These are phyloP conservation scores for Tyrophagus putrescentiae DNA, from an alignment of 1,140 invertebrate species.

Conservation along the genomic window DNA sequence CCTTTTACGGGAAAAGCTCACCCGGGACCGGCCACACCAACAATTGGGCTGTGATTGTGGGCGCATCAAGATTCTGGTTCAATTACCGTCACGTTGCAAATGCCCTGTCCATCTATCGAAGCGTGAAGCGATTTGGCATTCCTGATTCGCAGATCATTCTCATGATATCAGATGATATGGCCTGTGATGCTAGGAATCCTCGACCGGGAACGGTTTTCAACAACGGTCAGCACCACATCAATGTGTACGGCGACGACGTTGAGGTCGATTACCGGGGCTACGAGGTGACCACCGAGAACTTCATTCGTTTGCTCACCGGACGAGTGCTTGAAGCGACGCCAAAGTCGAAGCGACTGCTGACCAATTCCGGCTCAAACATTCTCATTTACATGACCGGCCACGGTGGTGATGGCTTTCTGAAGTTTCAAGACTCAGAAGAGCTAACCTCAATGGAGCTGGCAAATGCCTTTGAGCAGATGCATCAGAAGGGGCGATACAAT, in stretches of 20 bases:
- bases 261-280: constrained; percentile 88
- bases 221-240: constrained; percentile 92
- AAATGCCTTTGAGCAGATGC: constrained; percentile 98
- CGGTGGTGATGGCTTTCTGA: constrained; percentile 96
- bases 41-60: constrained; percentile 97
- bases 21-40: constrained; percentile 46
- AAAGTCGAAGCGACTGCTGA: constrained; percentile 80
- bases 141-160: constrained; percentile 50
- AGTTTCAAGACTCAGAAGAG: constrained; percentile 98
- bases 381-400: constrained; percentile 82
- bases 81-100: constrained; percentile 99
- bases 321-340: constrained; percentile 75
- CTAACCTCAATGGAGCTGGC: constrained; percentile 96
- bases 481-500: constrained; percentile 86
- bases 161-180: constrained; percentile 91
- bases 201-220: constrained; percentile 95
- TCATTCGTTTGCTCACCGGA: constrained; percentile 86
- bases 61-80: constrained; percentile 97
- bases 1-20: no score
- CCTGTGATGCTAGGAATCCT: constrained; percentile 94
- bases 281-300: constrained; percentile 91
- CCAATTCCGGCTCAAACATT: constrained; percentile 87
- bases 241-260: constrained; percentile 97
- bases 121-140: constrained; percentile 90
- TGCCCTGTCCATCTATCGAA: constrained; percentile 91